Conservation (phyloP, 2,888 invertebrate species). For the Amiota communis region DNA sequence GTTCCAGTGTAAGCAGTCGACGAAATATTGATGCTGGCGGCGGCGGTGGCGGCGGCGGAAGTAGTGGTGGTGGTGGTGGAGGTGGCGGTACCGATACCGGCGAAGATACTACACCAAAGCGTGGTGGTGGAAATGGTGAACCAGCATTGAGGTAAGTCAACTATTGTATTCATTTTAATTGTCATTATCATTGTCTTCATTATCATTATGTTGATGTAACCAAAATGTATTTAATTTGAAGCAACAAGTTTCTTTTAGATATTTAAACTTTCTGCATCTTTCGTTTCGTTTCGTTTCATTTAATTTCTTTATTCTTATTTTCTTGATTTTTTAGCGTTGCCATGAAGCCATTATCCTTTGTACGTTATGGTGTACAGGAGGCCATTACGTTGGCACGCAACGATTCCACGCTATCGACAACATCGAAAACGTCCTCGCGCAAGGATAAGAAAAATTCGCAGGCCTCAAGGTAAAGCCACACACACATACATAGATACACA, state of each 20-base stretch:
- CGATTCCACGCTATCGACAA: conserved; percentile 78
- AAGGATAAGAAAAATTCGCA: conserved; percentile 74
- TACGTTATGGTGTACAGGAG: conserved; percentile 73
- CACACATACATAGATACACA: background rate
- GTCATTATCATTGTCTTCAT: background rate
- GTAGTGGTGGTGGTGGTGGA: too few relatives aligned
- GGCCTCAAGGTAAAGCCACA: conserved; percentile 71
- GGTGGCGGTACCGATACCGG: conserved; percentile 39
- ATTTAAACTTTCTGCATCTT: background rate
- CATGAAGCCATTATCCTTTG: conserved; percentile 78
- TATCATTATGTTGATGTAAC: conserved; percentile 10
- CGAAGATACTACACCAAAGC: conserved; percentile 72
- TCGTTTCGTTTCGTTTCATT: conserved; percentile 26
- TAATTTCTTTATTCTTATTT: conserved; percentile 22
- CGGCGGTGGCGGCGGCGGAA: too few relatives aligned
- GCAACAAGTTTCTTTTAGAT: background rate
- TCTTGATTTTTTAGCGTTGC: conserved; percentile 73
- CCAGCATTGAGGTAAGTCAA: conserved; percentile 69
- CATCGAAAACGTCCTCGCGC: conserved; percentile 73
- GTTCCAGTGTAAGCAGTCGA: conserved; percentile 69
- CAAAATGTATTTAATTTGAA: conserved; percentile 16
- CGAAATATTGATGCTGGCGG: conserved; percentile 53
- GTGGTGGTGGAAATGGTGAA: conserved; percentile 55
- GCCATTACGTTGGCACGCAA: conserved; percentile 73
- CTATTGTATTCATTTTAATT: background rate